Evolutionary conservation across 1,140 invertebrate genomes (phyloP).

Genomic region (Pantala flavescens): DNA sequence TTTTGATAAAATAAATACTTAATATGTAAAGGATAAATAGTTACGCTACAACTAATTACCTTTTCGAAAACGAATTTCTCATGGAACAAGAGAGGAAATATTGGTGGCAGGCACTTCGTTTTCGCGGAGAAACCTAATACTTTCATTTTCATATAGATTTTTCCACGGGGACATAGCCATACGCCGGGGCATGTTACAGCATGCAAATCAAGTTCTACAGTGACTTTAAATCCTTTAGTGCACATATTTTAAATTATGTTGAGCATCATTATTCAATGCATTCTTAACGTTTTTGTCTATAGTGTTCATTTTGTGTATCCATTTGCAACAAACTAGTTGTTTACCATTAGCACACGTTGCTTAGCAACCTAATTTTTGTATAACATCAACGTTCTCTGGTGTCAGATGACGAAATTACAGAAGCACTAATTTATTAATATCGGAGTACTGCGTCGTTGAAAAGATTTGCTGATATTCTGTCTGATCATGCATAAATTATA

Average conservation of each 20-base stretch:
- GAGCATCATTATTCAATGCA: too few species aligned
- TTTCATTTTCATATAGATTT: conserved; percentile 48
- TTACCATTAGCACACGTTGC: neutral
- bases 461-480: too few species aligned
- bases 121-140: conserved; percentile 47
- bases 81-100: conserved; percentile 51
- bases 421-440: too few species aligned
- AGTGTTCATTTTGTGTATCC: too few species aligned
- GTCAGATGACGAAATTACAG: too few species aligned
- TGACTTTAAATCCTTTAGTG: conserved; percentile 33
- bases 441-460: too few species aligned
- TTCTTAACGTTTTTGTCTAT: too few species aligned
- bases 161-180: conserved; percentile 59
- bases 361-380: neutral
- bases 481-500: too few species aligned
- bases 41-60: conserved; percentile 32
- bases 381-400: too few species aligned
- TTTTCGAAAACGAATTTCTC: conserved; percentile 55
- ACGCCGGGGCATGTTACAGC: conserved; percentile 59
- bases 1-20: neutral
- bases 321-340: too few species aligned
- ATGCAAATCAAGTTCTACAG: conserved; percentile 34
- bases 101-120: conserved; percentile 44
- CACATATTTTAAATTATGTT: neutral
- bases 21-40: conserved; percentile 6